A percentile compares a stretch with the other conserved stretches of the same genome.
Conservation (phyloP, 2,888 invertebrate species). For the Phlogophora meticulosa region DNA sequence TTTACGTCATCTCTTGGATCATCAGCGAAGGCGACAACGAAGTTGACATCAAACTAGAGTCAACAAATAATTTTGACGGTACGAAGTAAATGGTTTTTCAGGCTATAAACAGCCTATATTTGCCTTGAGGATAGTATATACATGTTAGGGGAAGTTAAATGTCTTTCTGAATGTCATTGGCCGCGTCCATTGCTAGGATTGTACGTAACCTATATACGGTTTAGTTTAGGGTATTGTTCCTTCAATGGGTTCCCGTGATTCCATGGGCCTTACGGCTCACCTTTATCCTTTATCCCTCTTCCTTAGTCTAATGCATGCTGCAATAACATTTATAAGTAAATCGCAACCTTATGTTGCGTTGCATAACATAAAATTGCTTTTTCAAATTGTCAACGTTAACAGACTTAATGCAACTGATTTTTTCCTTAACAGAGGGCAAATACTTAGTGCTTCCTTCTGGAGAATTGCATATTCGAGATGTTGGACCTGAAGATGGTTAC, state of each 20-base stretch:
- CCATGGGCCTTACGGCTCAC: slow-evolving; percentile 92
- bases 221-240: slow-evolving; percentile 80
- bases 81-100: slow-evolving; percentile 67
- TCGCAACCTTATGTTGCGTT: slow-evolving; percentile 83
- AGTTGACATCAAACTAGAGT: slow-evolving; percentile 87
- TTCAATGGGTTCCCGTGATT: slow-evolving; percentile 79
- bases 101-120: slow-evolving; percentile 52
- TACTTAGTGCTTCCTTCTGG: slow-evolving; percentile 98
- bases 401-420: slow-evolving; percentile 50
- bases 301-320: slow-evolving; percentile 90
- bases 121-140: slow-evolving; percentile 39
- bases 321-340: slow-evolving; percentile 86
- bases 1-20: slow-evolving; percentile 96
- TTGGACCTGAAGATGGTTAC: slow-evolving; percentile 98
- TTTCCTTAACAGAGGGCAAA: slow-evolving; percentile 94
- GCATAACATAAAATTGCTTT: slow-evolving; percentile 58
- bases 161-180: slow-evolving; percentile 23
- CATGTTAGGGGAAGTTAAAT: slow-evolving; percentile 20
- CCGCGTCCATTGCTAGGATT: slow-evolving; percentile 39
- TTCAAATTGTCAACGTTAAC: slow-evolving; percentile 17
- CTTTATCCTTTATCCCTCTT: slow-evolving; percentile 89
- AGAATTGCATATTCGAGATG: slow-evolving; percentile 98
- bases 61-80: slow-evolving; percentile 82
- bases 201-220: slow-evolving; percentile 37
- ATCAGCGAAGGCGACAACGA: slow-evolving; percentile 93